These are phyloP conservation scores for Adoxophyes honmai DNA, from an alignment of 1,140 invertebrate genomes.

Conservation along the genomic window DNA sequence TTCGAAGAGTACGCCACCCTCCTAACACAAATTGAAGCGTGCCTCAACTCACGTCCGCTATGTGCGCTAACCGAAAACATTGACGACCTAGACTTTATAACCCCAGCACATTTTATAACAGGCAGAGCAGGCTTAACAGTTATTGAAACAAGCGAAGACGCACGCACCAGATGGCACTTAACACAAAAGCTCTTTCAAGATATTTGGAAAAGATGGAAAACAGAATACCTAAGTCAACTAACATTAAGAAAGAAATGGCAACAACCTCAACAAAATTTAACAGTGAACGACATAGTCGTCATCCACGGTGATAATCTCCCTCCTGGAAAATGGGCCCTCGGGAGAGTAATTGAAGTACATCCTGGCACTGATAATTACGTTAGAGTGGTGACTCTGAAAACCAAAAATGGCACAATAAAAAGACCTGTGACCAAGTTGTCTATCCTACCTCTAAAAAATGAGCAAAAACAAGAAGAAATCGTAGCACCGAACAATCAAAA, in stretches of 20 bases:
- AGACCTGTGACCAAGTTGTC: conserved; percentile 31
- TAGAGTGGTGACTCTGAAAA: conserved; percentile 27
- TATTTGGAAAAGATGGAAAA: conserved; percentile 20
- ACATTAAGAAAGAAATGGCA: conserved; percentile 16
- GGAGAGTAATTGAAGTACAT: conserved; percentile 20
- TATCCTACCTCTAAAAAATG: conserved; percentile 18
- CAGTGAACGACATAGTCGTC: neutral
- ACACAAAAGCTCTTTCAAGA: conserved; percentile 13
- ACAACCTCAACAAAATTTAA: neutral
- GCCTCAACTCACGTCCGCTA: conserved; percentile 44
- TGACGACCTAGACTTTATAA: conserved; percentile 25
- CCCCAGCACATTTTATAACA: conserved; percentile 55
- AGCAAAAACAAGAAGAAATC: neutral
- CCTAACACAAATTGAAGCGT: conserved; percentile 36
- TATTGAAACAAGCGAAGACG: conserved; percentile 12
- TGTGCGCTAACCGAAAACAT: conserved; percentile 26
- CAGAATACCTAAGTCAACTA: conserved; percentile 20
- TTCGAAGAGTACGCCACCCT: conserved; percentile 32
- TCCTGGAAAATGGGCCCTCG: conserved; percentile 14
- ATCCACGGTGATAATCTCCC: neutral
- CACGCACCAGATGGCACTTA: conserved; percentile 12
- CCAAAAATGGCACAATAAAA: conserved; percentile 25
- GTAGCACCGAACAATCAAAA: neutral
- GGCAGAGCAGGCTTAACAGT: conserved; percentile 23
- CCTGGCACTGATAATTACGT: conserved; percentile 24